Evolutionary conservation across 2,797 vertebrate species (phyloP).

Genomic region (Coregonus suidteri): DNA sequence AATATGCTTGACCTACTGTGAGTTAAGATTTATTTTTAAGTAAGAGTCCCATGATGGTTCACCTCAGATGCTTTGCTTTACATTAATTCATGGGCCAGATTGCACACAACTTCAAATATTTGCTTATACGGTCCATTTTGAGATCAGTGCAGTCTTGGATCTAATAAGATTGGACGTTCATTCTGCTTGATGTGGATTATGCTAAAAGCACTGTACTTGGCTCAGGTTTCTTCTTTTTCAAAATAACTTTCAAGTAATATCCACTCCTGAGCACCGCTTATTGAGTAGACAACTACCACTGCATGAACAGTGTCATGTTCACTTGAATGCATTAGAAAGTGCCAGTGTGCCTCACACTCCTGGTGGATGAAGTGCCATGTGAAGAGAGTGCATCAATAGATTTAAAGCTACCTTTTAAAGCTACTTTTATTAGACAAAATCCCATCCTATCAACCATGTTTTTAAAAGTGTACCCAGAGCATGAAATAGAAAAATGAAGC

Average conservation of each 20-base stretch:
- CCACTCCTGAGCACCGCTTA: conserved; percentile 3
- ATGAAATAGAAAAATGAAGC: neutral
- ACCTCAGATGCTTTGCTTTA: neutral
- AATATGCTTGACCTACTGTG: too few species aligned
- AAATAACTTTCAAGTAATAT: conserved; percentile 13
- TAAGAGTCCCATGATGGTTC: neutral
- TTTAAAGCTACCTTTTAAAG: neutral
- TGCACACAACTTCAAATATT: conserved; percentile 20
- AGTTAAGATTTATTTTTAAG: neutral
- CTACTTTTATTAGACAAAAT: neutral
- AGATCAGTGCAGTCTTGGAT: neutral
- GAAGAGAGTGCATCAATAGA: neutral
- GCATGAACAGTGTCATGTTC: neutral
- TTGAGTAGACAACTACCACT: neutral
- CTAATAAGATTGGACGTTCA: neutral
- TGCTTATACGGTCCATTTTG: conserved; percentile 21
- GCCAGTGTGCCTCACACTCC: neutral
- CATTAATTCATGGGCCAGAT: neutral
- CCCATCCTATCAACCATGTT: neutral
- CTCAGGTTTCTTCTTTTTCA: neutral
- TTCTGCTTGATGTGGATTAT: conserved; percentile 6
- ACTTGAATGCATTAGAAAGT: conserved; percentile 3
- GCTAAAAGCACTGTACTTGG: conserved; percentile 13
- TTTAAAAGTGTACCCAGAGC: neutral
- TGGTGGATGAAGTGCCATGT: neutral